Base-by-base conservation (phyloP, 2,797 vertebrate genomes). In the Myotis daubentonii region DNA sequence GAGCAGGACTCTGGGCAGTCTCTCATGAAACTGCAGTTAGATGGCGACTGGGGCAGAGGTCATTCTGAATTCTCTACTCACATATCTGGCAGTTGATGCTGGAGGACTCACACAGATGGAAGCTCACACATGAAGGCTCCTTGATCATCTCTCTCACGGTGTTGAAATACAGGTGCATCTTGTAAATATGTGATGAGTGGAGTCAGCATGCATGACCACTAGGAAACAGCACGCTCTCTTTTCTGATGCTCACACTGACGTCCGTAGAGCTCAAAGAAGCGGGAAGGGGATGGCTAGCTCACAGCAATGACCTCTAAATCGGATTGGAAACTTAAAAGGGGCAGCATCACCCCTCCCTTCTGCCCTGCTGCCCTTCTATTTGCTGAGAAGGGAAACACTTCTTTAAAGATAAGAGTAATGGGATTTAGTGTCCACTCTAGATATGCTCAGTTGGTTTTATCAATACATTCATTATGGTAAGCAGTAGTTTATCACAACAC, bases 341-440 rank as follows among this genome's bases (percentile, higher is more conserved):
- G 5, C 28, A 22, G 4, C 7, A 0, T 72, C 22, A 19, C 6
- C 19, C 17, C 51, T 68, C 10, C 28, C 22, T 16, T 74, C 60
- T 10, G 17, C n/a, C 8, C 38, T 22, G 15, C 13, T 66, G 51
- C 38, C 36, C n/a, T 89, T 85, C 30, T 68, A 28, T 93, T 93
- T 86, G 82, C 83, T 74, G 36, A 93, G 71, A 70, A 62, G n/a
- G 30, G 4, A 75, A 80, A 33, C 51, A 75, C 41, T 93, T 65
- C 74, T 72, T 28, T 49, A 85, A 92, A 92, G 78, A 86, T 72
- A 83, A 94, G 88, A 44, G 33, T 86, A 62, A 80, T 49, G 41
- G 20, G 72, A 94, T 65, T 95, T 70, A 36, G 41, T 23, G 47
- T 33, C 51, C 2, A 44, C 68, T 90, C 36, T 36, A 55, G 41